Conservation (phyloP, 2,888 invertebrate genomes). For the Drosophila koepferae region DNA sequence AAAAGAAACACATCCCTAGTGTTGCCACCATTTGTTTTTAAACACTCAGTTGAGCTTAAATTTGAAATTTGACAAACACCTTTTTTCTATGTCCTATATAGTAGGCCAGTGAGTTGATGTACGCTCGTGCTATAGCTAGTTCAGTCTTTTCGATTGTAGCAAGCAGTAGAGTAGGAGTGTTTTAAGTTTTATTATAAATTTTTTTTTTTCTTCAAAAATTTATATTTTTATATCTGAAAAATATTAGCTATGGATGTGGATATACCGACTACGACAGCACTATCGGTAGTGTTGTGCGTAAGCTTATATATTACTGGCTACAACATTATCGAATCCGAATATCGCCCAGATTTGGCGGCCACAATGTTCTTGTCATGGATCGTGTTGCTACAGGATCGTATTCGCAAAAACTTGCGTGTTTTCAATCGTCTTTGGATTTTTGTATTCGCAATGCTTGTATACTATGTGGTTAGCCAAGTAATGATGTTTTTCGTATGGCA, state of each 20-base stretch:
- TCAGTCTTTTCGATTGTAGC: neutral
- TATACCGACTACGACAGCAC: accelerated
- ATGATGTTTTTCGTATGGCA: neutral
- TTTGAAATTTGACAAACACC: no score
- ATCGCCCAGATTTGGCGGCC: neutral
- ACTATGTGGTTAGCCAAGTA: neutral
- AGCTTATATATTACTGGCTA: neutral
- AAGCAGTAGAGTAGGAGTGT: neutral
- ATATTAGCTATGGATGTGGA: neutral
- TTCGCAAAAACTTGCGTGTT: neutral
- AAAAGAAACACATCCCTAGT: no score
- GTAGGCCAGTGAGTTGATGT: no score
- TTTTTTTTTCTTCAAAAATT: no score
- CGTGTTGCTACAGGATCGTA: neutral
- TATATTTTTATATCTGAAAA: neutral
- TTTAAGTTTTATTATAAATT: no score
- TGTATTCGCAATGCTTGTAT: accelerated
- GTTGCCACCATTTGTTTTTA: no score
- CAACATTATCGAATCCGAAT: accelerated
- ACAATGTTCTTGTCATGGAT: neutral
- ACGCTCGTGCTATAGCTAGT: no score
- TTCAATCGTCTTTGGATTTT: neutral
- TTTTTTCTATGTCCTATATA: no score
- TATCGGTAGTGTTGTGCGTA: neutral
- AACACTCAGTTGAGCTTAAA: no score